phyloP scores from a whole-genome alignment of 2,797 vertebrate species.

The Pseudocheirus occidentalis region DNA sequence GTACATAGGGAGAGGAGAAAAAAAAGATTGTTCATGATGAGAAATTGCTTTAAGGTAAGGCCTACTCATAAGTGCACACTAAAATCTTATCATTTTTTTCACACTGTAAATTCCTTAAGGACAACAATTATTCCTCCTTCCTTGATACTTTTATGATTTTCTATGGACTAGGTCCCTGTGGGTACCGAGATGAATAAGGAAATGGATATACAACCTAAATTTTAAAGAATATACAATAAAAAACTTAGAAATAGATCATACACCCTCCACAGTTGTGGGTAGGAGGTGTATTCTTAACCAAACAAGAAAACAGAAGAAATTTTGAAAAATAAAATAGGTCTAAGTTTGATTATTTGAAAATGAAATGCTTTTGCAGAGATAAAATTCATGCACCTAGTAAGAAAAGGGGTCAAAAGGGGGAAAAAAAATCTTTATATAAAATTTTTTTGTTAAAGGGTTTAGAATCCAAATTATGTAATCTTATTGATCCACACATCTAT shows the following conservation, averaged over 20 bases:
- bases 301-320: neutral
- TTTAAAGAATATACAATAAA: neutral
- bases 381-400: neutral
- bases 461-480: neutral
- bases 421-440: neutral
- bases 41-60: slow-evolving; percentile 52
- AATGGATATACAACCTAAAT: neutral
- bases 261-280: neutral
- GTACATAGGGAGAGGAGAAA: neutral
- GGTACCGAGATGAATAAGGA: neutral
- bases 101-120: slow-evolving; percentile 51
- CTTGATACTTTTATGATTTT: slow-evolving; percentile 25
- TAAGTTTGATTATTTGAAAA: too few species aligned
- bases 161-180: neutral
- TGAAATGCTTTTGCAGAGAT: too few species aligned
- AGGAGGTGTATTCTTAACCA: neutral
- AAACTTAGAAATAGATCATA: neutral
- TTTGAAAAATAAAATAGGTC: neutral
- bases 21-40: slow-evolving; percentile 42
- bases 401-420: neutral
- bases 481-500: too few species aligned
- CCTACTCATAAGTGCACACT: neutral
- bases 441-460: neutral
- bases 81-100: slow-evolving; percentile 22
- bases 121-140: slow-evolving; percentile 43